Percentiles rank a stretch among this genome's conserved stretches.
Evolutionary conservation across 2,888 invertebrate genomes (phyloP).

Genomic region (Caenorhabditis sp.): DNA sequence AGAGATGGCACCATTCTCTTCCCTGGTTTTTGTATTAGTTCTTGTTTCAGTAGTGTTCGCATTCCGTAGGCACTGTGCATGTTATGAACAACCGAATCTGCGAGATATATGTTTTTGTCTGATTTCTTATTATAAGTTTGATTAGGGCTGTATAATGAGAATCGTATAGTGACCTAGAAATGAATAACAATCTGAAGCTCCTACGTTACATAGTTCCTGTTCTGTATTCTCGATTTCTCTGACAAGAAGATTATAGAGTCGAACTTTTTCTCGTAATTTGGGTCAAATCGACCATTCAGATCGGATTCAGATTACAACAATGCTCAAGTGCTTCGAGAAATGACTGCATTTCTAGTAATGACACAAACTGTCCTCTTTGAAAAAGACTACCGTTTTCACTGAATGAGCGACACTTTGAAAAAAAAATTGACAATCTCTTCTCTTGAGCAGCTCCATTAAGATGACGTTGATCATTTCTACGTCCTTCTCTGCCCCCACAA

Average conservation of each 20-base stretch:
- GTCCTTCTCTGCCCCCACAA: not conserved
- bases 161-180: not conserved
- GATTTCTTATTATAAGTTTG: not conserved
- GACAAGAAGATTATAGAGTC: no score
- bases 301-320: no score
- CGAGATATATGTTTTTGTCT: not conserved
- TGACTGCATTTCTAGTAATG: no score
- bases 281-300: no score
- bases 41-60: not conserved
- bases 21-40: constrained; percentile 9
- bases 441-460: not conserved
- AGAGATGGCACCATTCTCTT: constrained; percentile 17
- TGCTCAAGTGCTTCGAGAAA: no score
- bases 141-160: not conserved
- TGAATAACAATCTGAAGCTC: not conserved
- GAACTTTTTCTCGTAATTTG: no score
- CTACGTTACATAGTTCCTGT: no score
- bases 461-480: not conserved
- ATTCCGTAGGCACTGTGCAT: not conserved
- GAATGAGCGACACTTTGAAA: no score
- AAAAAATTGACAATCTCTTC: no score
- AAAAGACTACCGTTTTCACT: no score
- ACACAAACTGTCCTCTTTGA: no score
- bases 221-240: no score
- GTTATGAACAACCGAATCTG: not conserved